A percentile compares a stretch with the other conserved stretches of the same genome.
Conservation (phyloP, 2,797 vertebrate species). For the Aphelocoma californica region DNA sequence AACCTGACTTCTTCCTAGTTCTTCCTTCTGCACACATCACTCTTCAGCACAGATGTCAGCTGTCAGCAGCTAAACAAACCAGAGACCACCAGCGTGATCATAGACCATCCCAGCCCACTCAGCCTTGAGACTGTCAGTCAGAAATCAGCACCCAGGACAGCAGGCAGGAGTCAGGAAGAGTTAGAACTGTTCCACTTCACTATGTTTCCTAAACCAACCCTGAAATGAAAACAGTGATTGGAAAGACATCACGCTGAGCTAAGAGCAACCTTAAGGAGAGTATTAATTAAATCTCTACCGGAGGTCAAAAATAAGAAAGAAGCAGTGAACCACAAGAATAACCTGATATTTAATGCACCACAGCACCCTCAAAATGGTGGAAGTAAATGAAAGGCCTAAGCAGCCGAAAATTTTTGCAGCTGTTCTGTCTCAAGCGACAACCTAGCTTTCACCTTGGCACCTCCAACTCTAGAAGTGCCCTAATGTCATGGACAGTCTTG, state of each 20-base stretch:
- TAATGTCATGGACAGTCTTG: background rate
- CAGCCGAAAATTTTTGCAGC: background rate
- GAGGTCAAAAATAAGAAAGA: constrained; percentile 29
- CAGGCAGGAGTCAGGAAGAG: background rate
- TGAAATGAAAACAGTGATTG: constrained; percentile 24
- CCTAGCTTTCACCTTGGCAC: background rate
- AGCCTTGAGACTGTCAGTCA: constrained; percentile 9
- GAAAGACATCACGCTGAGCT: background rate
- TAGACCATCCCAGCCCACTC: background rate
- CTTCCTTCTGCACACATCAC: background rate
- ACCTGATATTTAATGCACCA: background rate
- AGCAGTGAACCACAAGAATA: constrained; percentile 20
- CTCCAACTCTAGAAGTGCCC: background rate
- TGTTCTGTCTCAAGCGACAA: fast-evolving
- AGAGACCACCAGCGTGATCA: constrained; percentile 2
- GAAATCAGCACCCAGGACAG: background rate
- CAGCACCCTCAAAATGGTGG: background rate
- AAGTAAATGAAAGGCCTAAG: background rate
- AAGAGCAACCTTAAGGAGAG: background rate
- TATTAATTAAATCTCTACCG: background rate
- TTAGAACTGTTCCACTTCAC: background rate
- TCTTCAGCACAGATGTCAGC: background rate
- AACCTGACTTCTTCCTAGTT: background rate
- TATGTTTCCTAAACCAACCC: constrained; percentile 16
- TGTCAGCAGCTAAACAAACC: constrained; percentile 16